phyloP scores from a whole-genome alignment of 2,888 invertebrate species.

The Portevinia maculata region DNA sequence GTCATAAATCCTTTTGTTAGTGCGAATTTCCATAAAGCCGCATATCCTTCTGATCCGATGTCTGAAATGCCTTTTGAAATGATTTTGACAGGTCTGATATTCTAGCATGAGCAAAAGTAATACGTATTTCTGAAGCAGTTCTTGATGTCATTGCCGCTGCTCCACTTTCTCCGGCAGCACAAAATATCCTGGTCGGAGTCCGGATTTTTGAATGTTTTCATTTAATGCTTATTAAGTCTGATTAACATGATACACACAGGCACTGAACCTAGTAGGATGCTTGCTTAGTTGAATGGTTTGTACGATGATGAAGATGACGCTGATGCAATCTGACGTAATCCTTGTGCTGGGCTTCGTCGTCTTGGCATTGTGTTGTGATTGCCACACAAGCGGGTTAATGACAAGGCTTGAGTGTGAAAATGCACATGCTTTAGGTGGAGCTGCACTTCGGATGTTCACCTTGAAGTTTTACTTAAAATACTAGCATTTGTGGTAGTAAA shows the following conservation, averaged over 20 bases:
- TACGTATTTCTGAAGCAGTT: background rate
- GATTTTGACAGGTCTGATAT: constrained; percentile 34
- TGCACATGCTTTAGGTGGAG: constrained; percentile 1
- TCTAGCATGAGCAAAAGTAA: constrained; percentile 7
- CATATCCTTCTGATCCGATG: background rate
- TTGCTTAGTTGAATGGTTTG: constrained; percentile 8
- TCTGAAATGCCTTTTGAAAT: constrained; percentile 19
- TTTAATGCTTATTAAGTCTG: constrained; percentile 55
- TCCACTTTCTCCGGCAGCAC: background rate
- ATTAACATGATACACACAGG: constrained; percentile 38
- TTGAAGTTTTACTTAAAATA: constrained; percentile 6
- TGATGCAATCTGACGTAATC: constrained; percentile 28
- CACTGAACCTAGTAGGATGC: constrained; percentile 31
- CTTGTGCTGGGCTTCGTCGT: constrained; percentile 12
- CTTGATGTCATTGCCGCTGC: too few species aligned
- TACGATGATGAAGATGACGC: constrained; percentile 6
- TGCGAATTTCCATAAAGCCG: background rate
- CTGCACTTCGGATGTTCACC: constrained; percentile 4
- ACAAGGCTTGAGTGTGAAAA: constrained; percentile 28
- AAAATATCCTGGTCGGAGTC: constrained; percentile 1
- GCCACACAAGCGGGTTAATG: constrained; percentile 49
- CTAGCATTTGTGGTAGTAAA: background rate
- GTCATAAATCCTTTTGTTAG: background rate
- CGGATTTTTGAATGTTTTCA: constrained; percentile 4
- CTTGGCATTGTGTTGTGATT: constrained; percentile 34